Base-by-base conservation (phyloP, 1,140 invertebrate genomes). In the Lepidurus arcticus region DNA sequence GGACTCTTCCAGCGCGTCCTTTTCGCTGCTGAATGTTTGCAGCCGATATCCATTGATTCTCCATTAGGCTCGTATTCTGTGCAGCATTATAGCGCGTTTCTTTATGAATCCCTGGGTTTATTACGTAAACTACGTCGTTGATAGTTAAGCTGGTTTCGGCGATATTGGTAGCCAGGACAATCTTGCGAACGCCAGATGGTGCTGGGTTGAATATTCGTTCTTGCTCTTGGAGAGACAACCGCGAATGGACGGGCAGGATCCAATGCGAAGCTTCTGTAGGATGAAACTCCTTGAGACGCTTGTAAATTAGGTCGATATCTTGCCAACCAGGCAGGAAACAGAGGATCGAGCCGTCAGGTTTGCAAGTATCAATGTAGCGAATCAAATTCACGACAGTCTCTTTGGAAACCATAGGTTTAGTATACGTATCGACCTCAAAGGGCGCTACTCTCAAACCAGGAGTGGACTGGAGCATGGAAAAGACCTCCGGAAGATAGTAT, bases 1-100 rank as follows among this genome's bases (percentile, higher is more conserved):
- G 86, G 44, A 92, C 90, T 80, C 91, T 86, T 21, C 91, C 91
- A 73, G 91, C 91, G 79, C 91, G 85, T 26, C 91, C 91, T 82
- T 88, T 86, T 65, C 91, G 85, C 84, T 92, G 91, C 53, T 86
- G 85, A 65, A 91, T 83, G 84, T 90, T 91, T 42, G 90, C 88
- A 82, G 88, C 86, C 5, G 89, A 87, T 10, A 90, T 85, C 88
- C 87, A 89, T 2, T 81, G 78, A 81, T 85, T 87, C 42, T 83
- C 83, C 44, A 87, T 81, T 0, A 82, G 78, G 79, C 82, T 84
- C 81, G 86, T 45, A 47, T 81, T 83, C 42, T 74, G 73, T 43
- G 74, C 43, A 7, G 73, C 11, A 26, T 74, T 78, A 13, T 78
- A 74, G 78, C 79, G 81, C 77, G 82, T 81, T 83, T 85, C 84